Evolutionary conservation across 1,140 invertebrate species (phyloP).

Genomic region (Oncopodura yosiiana): DNA sequence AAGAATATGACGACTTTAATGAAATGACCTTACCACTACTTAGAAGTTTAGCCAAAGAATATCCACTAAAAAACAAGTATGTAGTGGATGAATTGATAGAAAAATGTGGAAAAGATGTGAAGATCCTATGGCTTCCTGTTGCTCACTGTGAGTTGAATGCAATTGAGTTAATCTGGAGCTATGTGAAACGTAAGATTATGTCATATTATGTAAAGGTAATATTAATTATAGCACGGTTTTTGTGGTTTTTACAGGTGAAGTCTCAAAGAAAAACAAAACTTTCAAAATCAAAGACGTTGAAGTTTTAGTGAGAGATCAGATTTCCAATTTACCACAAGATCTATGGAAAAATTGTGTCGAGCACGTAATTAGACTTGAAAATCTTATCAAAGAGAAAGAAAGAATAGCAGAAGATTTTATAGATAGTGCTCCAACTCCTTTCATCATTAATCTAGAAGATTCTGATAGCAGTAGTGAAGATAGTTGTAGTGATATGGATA

Average conservation of each 20-base stretch:
- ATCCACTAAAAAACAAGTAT: not conserved
- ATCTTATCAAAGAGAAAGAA: not conserved
- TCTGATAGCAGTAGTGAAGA: too few relatives aligned
- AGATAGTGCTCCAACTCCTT: too few relatives aligned
- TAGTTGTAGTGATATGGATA: too few relatives aligned
- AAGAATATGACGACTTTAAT: not conserved
- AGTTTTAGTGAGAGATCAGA: not conserved
- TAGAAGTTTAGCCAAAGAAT: not conserved
- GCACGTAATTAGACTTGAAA: not conserved
- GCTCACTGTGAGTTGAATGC: slow-evolving; percentile 4
- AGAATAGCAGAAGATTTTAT: too few relatives aligned
- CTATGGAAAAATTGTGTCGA: not conserved
- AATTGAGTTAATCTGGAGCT: not conserved
- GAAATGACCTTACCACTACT: not conserved
- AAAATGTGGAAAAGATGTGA: not conserved
- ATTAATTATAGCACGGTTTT: too few relatives aligned
- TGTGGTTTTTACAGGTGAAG: not conserved
- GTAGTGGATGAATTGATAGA: not conserved
- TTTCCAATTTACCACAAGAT: not conserved
- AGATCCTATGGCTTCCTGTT: not conserved
- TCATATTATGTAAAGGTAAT: not conserved
- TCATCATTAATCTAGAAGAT: too few relatives aligned
- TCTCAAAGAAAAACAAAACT: not conserved
- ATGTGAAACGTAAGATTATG: not conserved
- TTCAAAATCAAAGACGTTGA: not conserved